Percentiles rank a stretch among this genome's conserved stretches.
These are phyloP conservation scores for Melanaphis sacchari DNA, from an alignment of 1,140 invertebrate genomes.

Conservation along the genomic window DNA sequence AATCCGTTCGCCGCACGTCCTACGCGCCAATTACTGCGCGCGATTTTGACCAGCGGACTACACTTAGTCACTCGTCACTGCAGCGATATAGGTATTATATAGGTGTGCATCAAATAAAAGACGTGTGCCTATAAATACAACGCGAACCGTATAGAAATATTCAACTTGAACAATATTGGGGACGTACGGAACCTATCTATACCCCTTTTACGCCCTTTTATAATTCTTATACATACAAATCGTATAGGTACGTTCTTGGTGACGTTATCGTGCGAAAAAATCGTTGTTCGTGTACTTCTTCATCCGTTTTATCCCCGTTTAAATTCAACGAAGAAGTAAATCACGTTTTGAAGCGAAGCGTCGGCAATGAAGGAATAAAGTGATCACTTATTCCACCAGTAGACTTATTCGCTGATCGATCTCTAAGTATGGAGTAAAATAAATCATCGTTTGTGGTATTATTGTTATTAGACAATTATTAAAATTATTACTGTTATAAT, in stretches of 20 bases:
- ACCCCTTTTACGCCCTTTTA: no score
- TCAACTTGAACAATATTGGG: neutral
- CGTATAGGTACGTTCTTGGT: no score
- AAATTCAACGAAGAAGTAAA: neutral
- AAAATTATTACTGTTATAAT: no score
- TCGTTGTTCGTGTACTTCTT: neutral
- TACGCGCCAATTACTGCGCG: neutral
- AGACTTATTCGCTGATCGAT: no score
- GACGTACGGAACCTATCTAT: no score
- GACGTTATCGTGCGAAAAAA: neutral
- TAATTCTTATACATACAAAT: no score
- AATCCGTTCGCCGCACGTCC: neutral
- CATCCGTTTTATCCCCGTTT: neutral
- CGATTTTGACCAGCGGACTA: neutral
- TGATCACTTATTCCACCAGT: no score
- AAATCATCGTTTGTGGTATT: no score
- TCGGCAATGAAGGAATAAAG: no score
- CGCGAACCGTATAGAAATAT: neutral
- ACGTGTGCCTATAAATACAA: neutral
- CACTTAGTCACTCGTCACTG: neutral
- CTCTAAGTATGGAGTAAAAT: no score
- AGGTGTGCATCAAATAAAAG: neutral
- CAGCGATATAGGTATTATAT: neutral
- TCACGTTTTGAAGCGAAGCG: neutral
- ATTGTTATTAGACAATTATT: no score